phyloP scores from a whole-genome alignment of 2,888 invertebrate genomes.

The Fragum sueziense region DNA sequence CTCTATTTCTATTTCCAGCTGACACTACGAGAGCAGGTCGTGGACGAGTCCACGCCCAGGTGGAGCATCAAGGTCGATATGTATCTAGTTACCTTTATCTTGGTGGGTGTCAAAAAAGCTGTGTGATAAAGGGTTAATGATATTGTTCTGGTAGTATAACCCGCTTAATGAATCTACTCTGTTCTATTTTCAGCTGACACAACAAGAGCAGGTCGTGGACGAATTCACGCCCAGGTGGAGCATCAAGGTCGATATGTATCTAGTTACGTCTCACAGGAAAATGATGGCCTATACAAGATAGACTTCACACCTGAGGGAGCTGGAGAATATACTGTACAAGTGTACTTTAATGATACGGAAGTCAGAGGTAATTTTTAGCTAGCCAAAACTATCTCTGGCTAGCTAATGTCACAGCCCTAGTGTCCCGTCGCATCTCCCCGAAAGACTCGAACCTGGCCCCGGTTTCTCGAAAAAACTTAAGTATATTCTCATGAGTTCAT shows the following conservation, averaged over 20 bases:
- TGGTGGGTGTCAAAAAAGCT: background rate
- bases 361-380: too few relatives aligned
- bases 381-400: too few relatives aligned
- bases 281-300: slow-evolving; percentile 85
- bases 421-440: too few relatives aligned
- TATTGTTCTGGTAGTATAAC: background rate
- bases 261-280: slow-evolving; percentile 87
- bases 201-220: slow-evolving; percentile 92
- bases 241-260: slow-evolving; percentile 85
- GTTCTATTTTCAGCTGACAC: slow-evolving; percentile 85
- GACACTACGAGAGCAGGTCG: slow-evolving; percentile 91
- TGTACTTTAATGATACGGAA: slow-evolving; percentile 96
- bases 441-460: too few relatives aligned
- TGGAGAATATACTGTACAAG: slow-evolving; percentile 89
- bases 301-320: slow-evolving; percentile 85
- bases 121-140: background rate
- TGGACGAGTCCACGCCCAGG: slow-evolving; percentile 94
- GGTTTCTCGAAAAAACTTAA: too few relatives aligned
- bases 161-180: background rate
- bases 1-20: too few relatives aligned
- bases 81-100: slow-evolving; percentile 86
- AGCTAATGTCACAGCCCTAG: too few relatives aligned
- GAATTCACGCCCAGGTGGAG: slow-evolving; percentile 93
- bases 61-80: slow-evolving; percentile 86
- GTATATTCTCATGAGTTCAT: too few relatives aligned